phyloP scores from a whole-genome alignment of 2,888 invertebrate species.

The Heliconius aoede region DNA sequence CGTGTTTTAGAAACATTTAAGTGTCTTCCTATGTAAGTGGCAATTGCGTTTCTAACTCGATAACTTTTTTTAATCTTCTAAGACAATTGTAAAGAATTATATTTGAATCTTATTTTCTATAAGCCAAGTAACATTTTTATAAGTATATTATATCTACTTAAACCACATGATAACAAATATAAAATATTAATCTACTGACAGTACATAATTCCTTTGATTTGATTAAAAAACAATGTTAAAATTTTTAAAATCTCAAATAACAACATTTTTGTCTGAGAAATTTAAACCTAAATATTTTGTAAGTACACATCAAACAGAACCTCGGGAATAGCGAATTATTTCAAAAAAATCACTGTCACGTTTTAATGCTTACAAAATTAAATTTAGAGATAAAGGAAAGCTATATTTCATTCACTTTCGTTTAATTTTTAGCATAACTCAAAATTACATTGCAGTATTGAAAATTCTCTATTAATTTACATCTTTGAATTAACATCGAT shows the following conservation, averaged over 20 bases:
- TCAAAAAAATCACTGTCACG: slow-evolving; percentile 33
- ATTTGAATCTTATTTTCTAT: not conserved
- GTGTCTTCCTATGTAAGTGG: slow-evolving; percentile 53
- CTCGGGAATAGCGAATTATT: slow-evolving; percentile 41
- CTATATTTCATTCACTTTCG: slow-evolving; percentile 17
- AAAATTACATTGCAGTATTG: slow-evolving; percentile 1
- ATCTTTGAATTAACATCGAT: not conserved
- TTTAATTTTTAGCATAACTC: slow-evolving; percentile 16
- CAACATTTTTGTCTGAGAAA: slow-evolving; percentile 38
- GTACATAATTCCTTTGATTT: slow-evolving; percentile 9
- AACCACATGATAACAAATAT: not conserved
- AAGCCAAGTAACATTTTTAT: not conserved
- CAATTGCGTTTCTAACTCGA: slow-evolving; percentile 31
- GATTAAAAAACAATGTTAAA: slow-evolving; percentile 28
- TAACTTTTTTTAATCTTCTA: slow-evolving; percentile 8
- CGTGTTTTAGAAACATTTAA: slow-evolving; percentile 50
- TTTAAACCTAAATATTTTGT: slow-evolving; percentile 44
- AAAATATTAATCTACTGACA: not conserved
- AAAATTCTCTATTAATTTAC: not conserved
- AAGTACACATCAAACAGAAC: slow-evolving; percentile 38
- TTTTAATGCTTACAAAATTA: slow-evolving; percentile 39
- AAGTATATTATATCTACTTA: not conserved
- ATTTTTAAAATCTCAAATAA: slow-evolving; percentile 37
- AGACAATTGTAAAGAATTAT: not conserved
- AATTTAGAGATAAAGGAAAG: slow-evolving; percentile 29